Evolutionary conservation across 2,113 vertebrate genomes (phyloP), one percentile per base, ranked within the genome.

Genomic region (Spea multiplicata): DNA sequence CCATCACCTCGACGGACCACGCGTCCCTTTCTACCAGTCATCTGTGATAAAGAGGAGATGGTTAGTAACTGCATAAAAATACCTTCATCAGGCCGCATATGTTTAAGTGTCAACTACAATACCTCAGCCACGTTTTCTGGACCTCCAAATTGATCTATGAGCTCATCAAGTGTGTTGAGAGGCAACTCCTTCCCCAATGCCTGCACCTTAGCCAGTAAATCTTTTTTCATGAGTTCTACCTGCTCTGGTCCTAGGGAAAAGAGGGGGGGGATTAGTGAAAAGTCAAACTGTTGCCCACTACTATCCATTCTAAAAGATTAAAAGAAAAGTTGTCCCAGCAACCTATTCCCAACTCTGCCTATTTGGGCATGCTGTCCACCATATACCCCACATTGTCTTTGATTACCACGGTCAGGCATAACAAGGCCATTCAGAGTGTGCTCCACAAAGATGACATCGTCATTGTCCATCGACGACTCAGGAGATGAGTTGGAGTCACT

Each of bases 401-500:
- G 0, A 86, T 87, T 65, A 93, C 92, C 83, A 3, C 87, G 86
- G 71, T 91, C 88, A 0, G 91, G 89, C 0, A 66, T 47, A 0
- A 61, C 0, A 0, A 83, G 84, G 76, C 87, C 85, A 0, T 87
- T 13, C 14, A 79, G 91, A 2, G 90, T 94, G 81, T 91, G 93
- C 82, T 94, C 87, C 0, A 96, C 92, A 1, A 97, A 93, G 53
- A 98, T 95, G 87, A 98, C 93, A 0, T 99, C 97, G 0, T 98
- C 96, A 0, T 94, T 95, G 44, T 98, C 97, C 0, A 94, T 73
- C 75, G 95, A 83, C 1, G 97, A 99, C 86, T 99, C 97, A 0
- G 96, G 97, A 4, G 97, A 99, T 4, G 97, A 99, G 89, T 95
- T 96, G 85, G 94, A 95, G 86, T 99, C 97, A 0, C 96, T 99